Percentiles rank a stretch among this genome's conserved stretches.
Conservation (phyloP, 2,113 vertebrate species). For the Anolis sagrei region DNA sequence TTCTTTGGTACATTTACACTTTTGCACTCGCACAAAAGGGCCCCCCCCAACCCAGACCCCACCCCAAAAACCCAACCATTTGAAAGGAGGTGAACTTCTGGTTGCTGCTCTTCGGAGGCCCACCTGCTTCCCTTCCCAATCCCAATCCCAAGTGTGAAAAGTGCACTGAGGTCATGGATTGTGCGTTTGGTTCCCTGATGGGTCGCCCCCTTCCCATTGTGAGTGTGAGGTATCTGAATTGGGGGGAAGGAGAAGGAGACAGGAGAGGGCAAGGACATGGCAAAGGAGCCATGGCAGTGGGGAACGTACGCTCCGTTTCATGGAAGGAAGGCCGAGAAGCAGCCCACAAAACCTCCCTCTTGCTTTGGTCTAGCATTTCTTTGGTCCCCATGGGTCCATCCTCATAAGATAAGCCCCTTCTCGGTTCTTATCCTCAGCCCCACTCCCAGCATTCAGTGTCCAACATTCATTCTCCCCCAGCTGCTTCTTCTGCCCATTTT, state of each 20-base stretch:
- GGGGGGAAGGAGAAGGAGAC: too few species aligned
- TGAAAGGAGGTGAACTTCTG: neutral
- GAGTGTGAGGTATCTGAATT: fast-evolving
- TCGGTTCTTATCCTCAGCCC: too few species aligned
- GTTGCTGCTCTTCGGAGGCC: neutral
- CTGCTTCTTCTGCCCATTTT: neutral
- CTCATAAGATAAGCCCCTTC: too few species aligned
- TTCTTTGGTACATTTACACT: conserved; percentile 24
- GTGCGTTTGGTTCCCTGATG: neutral
- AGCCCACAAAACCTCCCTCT: neutral
- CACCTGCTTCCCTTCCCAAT: neutral
- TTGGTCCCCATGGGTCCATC: neutral
- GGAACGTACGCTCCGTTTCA: neutral
- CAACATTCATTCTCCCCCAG: neutral
- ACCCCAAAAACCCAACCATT: neutral
- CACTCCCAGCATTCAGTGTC: fast-evolving
- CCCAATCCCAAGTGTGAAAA: conserved; percentile 49
- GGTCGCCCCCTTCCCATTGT: neutral
- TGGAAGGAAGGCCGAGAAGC: too few species aligned
- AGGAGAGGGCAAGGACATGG: neutral
- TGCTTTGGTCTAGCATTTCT: neutral
- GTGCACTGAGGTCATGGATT: neutral
- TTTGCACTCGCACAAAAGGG: neutral
- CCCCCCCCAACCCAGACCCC: neutral
- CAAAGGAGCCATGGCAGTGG: neutral